Conservation (phyloP, 2,797 vertebrate species). For the Catostomus latipinnis region DNA sequence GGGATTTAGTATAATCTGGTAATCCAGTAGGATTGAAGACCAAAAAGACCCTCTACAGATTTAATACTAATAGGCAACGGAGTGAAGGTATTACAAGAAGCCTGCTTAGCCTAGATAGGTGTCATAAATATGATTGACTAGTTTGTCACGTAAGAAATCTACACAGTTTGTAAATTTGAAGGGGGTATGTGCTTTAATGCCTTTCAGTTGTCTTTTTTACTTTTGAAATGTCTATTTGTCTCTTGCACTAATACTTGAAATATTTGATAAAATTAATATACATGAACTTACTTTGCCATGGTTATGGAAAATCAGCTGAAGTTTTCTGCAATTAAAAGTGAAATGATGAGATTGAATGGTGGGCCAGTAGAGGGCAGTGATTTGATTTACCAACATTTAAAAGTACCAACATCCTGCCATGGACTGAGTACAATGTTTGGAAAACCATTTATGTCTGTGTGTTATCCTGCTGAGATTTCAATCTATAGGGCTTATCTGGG, state of each 20-base stretch:
- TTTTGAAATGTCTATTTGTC: neutral
- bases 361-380: neutral
- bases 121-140: slow-evolving; percentile 3
- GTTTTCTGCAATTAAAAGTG: slow-evolving; percentile 62
- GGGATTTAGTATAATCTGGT: slow-evolving; percentile 47
- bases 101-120: neutral
- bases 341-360: neutral
- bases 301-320: slow-evolving; percentile 52
- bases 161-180: neutral
- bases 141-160: neutral
- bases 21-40: slow-evolving; percentile 36
- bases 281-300: slow-evolving; percentile 77
- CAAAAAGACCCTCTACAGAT: slow-evolving; percentile 23
- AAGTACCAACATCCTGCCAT: neutral
- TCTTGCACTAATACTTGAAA: neutral
- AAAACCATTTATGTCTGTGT: neutral
- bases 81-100: neutral
- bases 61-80: slow-evolving; percentile 8
- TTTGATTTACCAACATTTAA: slow-evolving; percentile 15
- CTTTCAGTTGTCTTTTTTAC: too few relatives aligned
- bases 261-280: neutral
- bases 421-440: slow-evolving; percentile 17
- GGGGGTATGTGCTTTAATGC: too few relatives aligned
- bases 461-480: slow-evolving; percentile 34
- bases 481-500: slow-evolving; percentile 45